A percentile compares a stretch with the other conserved stretches of the same genome.
Conservation (phyloP, 2,113 vertebrate genomes). For the Ceuthmochares aereus region DNA sequence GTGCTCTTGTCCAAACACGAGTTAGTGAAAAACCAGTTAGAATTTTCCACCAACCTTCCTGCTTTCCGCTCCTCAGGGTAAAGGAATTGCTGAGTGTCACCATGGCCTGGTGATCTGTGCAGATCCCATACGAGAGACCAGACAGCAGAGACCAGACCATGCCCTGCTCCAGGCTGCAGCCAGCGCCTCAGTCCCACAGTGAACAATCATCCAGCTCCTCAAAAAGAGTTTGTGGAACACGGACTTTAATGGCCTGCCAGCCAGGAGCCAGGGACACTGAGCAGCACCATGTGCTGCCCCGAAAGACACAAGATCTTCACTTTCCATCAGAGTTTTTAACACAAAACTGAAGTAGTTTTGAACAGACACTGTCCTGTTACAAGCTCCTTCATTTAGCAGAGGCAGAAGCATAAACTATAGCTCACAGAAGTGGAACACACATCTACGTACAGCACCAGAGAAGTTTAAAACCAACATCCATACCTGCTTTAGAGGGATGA, state of each 20-base stretch:
- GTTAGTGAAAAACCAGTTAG: neutral
- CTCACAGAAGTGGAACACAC: neutral
- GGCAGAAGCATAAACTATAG: neutral
- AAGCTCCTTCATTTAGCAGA: neutral
- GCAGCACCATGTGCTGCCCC: neutral
- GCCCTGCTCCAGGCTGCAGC: too few species aligned
- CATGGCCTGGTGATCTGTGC: accelerated
- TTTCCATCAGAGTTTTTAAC: neutral
- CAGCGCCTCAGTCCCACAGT: too few species aligned
- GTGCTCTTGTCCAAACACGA: neutral
- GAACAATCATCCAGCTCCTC: neutral
- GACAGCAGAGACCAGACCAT: too few species aligned
- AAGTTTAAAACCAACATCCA: neutral
- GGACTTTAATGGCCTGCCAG: too few species aligned
- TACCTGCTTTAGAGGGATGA: neutral
- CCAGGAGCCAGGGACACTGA: neutral
- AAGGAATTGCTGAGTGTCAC: too few species aligned
- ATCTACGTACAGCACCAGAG: neutral
- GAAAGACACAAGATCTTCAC: neutral
- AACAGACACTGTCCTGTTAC: neutral
- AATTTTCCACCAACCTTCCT: neutral
- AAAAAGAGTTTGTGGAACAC: too few species aligned
- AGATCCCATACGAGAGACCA: too few species aligned
- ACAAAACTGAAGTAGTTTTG: neutral
- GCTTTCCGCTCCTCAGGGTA: neutral